Evolutionary conservation across 2,113 vertebrate species (phyloP).

Genomic region (Pomatostomus ruficeps): DNA sequence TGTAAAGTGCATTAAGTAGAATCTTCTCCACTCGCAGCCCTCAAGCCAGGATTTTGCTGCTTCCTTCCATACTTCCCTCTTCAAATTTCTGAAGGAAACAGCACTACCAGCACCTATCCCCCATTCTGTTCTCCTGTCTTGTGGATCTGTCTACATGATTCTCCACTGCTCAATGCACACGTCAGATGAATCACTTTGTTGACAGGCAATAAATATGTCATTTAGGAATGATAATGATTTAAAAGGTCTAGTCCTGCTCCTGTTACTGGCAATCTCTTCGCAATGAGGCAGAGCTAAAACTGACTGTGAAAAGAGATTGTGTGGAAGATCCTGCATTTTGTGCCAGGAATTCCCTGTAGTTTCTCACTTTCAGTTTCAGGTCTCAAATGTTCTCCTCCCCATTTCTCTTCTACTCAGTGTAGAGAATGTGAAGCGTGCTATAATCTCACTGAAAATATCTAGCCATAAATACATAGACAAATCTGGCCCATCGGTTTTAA

Average conservation of each 20-base stretch:
- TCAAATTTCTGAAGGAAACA: neutral
- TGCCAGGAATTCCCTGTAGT: neutral
- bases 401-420: neutral
- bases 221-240: neutral
- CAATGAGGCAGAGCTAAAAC: neutral
- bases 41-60: neutral
- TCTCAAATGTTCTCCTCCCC: neutral
- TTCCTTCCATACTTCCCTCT: neutral
- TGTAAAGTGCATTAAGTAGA: neutral
- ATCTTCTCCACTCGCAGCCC: neutral
- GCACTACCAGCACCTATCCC: neutral
- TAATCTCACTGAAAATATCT: neutral
- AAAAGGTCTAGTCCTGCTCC: neutral
- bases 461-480: neutral
- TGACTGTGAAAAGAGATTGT: neutral
- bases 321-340: neutral
- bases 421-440: neutral
- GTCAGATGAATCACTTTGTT: neutral
- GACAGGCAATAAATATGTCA: neutral
- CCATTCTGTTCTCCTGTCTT: neutral
- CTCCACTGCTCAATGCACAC: neutral
- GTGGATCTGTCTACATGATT: neutral
- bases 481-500: neutral
- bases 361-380: neutral
- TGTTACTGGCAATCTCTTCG: neutral